phyloP scores from a whole-genome alignment of 2,113 vertebrate species.

The Microtus pennsylvanicus region DNA sequence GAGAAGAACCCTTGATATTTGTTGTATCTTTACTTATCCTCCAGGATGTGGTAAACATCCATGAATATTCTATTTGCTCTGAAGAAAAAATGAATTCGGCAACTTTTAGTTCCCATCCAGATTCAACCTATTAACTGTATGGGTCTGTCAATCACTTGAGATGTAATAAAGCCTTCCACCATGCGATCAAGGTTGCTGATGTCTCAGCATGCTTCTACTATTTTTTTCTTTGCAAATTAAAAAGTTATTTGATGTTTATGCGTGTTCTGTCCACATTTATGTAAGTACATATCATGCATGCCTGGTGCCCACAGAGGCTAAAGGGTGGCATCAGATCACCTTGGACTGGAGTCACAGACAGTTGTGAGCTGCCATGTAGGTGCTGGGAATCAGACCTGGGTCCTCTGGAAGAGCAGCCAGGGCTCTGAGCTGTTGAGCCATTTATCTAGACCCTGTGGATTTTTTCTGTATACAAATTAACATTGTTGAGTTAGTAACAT shows the following conservation, averaged over 20 bases:
- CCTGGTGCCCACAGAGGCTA: neutral
- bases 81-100: neutral
- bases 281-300: neutral
- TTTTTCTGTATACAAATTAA: constrained; percentile 45
- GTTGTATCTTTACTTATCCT: neutral
- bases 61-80: neutral
- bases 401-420: neutral
- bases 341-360: neutral
- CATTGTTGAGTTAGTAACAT: neutral
- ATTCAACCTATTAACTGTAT: neutral
- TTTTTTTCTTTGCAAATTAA: constrained; percentile 10
- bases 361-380: neutral
- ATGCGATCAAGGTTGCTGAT: neutral
- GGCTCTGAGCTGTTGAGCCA: neutral
- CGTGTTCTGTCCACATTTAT: neutral
- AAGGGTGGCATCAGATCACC: neutral
- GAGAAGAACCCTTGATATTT: neutral
- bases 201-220: neutral
- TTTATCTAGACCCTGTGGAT: neutral
- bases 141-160: neutral
- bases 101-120: neutral
- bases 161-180: neutral
- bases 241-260: neutral
- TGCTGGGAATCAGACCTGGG: neutral
- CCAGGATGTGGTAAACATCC: neutral